Base-by-base conservation (phyloP, 2,113 vertebrate species). In the Setophaga petechia region DNA sequence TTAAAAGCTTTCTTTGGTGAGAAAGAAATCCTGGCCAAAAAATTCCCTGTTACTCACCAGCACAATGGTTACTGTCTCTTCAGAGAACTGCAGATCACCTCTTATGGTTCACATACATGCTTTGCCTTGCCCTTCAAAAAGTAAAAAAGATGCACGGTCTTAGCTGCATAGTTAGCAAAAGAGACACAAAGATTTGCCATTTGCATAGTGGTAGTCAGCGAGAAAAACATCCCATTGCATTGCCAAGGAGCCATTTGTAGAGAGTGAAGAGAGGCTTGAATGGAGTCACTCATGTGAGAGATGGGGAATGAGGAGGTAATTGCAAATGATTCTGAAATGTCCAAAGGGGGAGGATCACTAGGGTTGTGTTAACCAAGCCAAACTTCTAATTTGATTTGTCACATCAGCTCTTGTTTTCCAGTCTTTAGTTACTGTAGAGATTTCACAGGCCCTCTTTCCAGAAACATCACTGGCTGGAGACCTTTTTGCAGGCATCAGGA, bases 271-370 rank as follows among this genome's bases (percentile, higher is more conserved):
- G 76, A 57, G 35, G 24, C 49, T 62, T 91, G 91, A 95, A 91
- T 93, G 49, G 93, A 94, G 76, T 95, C 88, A 90, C 85, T 96
- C 88, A 90, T 94, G 93, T 92, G 92, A 95, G 78, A 89, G 76
- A 81, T 5, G 39, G 41, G 57, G 37, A 81, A 37, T 1, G 1
- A 91, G 73, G 49, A 88, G 79, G 75, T 93, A 86, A 90, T 92
- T 89, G 84, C 65, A 78, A 78, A 75, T 12, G 18, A 49, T 71
- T 68, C 79, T 94, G 83, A 78, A 93, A 65, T 55, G 41, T 90
- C 55, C 17, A 24, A 41, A 82, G 72, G 20, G 47, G 57, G 67
- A 74, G 63, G 41, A 86, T 92, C 65, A 18, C 47, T 88, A 87
- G 24, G 68, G 78, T 90, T 78, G 52, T 79, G 63, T 90, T 94